These are phyloP conservation scores for Dascyllus trimaculatus DNA, from an alignment of 2,113 vertebrate genomes.

Conservation along the genomic window DNA sequence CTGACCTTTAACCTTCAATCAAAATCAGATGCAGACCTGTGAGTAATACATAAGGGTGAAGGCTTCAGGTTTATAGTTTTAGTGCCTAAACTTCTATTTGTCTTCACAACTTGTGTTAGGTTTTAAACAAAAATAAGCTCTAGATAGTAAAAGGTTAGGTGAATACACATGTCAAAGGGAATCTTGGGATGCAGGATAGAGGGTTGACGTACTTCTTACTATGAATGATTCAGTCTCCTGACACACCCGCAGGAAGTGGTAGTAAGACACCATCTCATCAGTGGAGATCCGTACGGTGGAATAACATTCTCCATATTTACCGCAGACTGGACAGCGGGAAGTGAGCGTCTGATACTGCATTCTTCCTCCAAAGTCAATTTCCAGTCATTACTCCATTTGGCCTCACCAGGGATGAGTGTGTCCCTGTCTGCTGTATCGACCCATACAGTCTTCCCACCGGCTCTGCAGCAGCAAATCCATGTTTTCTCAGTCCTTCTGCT, in stretches of 20 bases:
- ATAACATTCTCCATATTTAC: slow-evolving; percentile 79
- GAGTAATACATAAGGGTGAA: too few relatives aligned
- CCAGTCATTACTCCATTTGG: slow-evolving; percentile 15
- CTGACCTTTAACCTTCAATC: too few relatives aligned
- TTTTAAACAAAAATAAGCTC: too few relatives aligned
- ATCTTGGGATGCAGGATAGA: background rate
- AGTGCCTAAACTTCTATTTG: too few relatives aligned
- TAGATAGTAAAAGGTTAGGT: too few relatives aligned
- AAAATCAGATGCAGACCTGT: too few relatives aligned
- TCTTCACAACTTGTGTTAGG: too few relatives aligned
- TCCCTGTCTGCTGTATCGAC: background rate
- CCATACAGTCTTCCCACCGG: background rate
- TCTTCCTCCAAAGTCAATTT: slow-evolving; percentile 50
- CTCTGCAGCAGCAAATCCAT: slow-evolving; percentile 33
- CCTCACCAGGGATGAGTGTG: slow-evolving; percentile 13
- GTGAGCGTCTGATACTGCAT: slow-evolving; percentile 65
- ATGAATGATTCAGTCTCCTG: slow-evolving; percentile 76
- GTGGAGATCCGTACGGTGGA: slow-evolving; percentile 88
- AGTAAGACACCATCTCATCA: slow-evolving; percentile 92
- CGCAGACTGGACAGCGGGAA: slow-evolving; percentile 79
- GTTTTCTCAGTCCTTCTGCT: slow-evolving; percentile 14
- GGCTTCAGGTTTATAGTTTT: too few relatives aligned
- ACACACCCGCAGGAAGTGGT: slow-evolving; percentile 87
- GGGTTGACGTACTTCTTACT: slow-evolving; percentile 84
- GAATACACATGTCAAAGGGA: too few relatives aligned